Base-by-base conservation (phyloP, 2,113 vertebrate genomes). In the Pelmatolapia mariae region DNA sequence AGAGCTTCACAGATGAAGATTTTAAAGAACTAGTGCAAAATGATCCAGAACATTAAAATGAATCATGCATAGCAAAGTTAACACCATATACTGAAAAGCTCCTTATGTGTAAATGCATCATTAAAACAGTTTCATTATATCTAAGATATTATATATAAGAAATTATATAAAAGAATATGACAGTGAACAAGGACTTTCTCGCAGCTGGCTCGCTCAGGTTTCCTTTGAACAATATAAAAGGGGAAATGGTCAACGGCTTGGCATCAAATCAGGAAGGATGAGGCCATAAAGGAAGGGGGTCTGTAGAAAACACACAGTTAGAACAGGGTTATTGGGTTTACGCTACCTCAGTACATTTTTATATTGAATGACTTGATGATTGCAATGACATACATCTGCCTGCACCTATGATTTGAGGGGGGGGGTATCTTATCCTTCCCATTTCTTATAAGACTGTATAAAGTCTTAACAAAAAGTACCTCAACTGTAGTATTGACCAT, bases 401-500 rank as follows among this genome's bases (percentile, higher is more conserved):
- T 43, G 8, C 4, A 45, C 16, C 43, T 31, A 52, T 81, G 16
- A 40, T 71, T 54, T 33, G 2, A 86, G 47, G 31, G 26, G n/a
- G 47, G 31, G 0, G 0, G 0, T 26, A 47, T 89, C 38, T 87
- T 15, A 50, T n/a, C 31, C 53, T 78, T 86, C 54, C 56, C 33
- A 40, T 36, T 22, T 54, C 8, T 78, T 22, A 86, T 40, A 71
- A 54, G 2, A 71, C 56, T 47, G 4, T 63, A 80, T 73, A 43
- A 79, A 87, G 82, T 92, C 90, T 88, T 52, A 88, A 94, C 92
- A 90, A 94, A 79, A 80, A 18, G 53, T n/a, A 50, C 80, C 40
- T 36, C 81, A 89, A 86, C 81, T 83, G 11, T 13, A 24, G 10
- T 92, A 78, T 71, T 88, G 66, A 86, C 52, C 11, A 80, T 81